These are phyloP conservation scores for Thrips palmi DNA, from an alignment of 1,140 invertebrate species.

Conservation along the genomic window DNA sequence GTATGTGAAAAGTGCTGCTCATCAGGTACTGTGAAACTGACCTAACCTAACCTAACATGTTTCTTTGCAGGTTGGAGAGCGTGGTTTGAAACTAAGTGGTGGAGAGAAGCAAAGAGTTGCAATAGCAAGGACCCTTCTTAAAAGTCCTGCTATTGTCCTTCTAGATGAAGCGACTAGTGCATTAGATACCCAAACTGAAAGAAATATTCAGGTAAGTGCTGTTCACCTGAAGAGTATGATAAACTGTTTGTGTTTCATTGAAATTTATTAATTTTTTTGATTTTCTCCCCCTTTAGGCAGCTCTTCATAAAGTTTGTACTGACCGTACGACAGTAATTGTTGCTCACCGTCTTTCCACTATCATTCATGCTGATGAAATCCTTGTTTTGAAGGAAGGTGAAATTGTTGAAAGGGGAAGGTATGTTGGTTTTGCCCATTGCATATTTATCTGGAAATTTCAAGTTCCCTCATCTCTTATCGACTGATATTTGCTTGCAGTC, in stretches of 20 bases:
- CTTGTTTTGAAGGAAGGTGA: constrained; percentile 74
- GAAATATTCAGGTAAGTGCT: constrained; percentile 48
- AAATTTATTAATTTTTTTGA: constrained; percentile 9
- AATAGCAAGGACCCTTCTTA: constrained; percentile 77
- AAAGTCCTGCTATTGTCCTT: constrained; percentile 68
- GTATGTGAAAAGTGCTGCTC: constrained; percentile 23
- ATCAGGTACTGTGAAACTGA: neutral
- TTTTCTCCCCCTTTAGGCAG: constrained; percentile 32
- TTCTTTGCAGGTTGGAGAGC: constrained; percentile 45
- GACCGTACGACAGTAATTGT: constrained; percentile 84
- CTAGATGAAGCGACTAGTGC: constrained; percentile 82
- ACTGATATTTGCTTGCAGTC: constrained; percentile 30
- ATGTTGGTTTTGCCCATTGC: constrained; percentile 10
- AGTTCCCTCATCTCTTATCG: neutral
- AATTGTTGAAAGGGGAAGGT: constrained; percentile 81
- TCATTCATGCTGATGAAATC: constrained; percentile 86
- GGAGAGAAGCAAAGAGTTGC: constrained; percentile 90
- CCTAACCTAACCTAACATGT: constrained; percentile 3
- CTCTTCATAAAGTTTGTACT: constrained; percentile 52
- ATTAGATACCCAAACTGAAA: constrained; percentile 65
- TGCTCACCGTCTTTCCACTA: constrained; percentile 80
- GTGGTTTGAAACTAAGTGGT: constrained; percentile 61
- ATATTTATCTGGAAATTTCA: constrained; percentile 1
- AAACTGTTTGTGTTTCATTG: neutral
- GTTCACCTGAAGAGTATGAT: neutral